phyloP scores from a whole-genome alignment of 2,797 vertebrate species.

The Gastrophryne carolinensis region DNA sequence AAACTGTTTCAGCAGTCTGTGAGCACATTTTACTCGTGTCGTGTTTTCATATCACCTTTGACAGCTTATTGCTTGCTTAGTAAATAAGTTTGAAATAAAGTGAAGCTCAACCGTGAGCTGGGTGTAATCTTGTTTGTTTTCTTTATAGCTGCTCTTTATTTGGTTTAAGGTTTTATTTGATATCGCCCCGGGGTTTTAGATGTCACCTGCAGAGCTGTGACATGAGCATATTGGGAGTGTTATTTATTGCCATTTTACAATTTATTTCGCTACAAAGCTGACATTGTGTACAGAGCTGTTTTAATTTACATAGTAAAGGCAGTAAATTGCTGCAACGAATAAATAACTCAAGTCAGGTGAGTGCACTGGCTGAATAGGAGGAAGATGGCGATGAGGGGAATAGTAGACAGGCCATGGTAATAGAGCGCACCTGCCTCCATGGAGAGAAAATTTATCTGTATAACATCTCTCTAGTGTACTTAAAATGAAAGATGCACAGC shows the following conservation, averaged over 20 bases:
- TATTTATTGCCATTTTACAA: constrained; percentile 45
- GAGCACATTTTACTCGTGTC: neutral
- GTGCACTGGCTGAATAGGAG: constrained; percentile 13
- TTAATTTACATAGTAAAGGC: constrained; percentile 46
- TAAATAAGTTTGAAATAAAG: constrained; percentile 38
- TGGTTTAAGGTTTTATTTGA: constrained; percentile 39
- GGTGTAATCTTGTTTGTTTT: constrained; percentile 22
- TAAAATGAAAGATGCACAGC: constrained; percentile 3
- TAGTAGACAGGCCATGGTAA: neutral
- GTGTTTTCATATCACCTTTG: constrained; percentile 35
- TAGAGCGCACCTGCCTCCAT: constrained; percentile 3
- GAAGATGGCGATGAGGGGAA: neutral
- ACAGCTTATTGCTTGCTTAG: constrained; percentile 42
- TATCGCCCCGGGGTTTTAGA: constrained; percentile 25
- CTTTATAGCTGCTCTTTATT: constrained; percentile 19
- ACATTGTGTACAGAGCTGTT: constrained; percentile 23
- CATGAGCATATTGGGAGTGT: constrained; percentile 36
- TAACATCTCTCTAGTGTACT: constrained; percentile 6
- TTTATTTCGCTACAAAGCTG: constrained; percentile 35
- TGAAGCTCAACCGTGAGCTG: constrained; percentile 15
- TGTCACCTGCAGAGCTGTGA: constrained; percentile 27
- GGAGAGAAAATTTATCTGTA: constrained; percentile 9
- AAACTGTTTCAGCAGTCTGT: neutral
- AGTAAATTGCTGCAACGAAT: constrained; percentile 28
- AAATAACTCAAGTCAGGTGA: constrained; percentile 30